phyloP scores from a whole-genome alignment of 2,113 vertebrate genomes.

The Podocnemis expansa region DNA sequence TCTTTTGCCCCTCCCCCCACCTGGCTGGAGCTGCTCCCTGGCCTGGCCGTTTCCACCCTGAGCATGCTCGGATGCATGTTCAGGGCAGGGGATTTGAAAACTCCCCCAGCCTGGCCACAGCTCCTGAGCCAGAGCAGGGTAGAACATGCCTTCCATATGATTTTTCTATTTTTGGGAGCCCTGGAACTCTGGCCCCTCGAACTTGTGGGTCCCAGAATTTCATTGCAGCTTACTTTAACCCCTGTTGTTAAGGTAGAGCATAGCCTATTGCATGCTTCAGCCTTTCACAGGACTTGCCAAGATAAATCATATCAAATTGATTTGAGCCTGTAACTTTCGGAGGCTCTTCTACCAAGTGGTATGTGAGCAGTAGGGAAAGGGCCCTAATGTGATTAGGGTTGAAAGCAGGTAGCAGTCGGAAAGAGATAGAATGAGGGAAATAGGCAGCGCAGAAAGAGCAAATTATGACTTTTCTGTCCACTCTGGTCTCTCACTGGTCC shows the following conservation, averaged over 20 bases:
- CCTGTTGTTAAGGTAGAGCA: not conserved
- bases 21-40: too few species aligned
- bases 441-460: not conserved
- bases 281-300: constrained; percentile 5
- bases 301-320: constrained; percentile 11
- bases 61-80: too few species aligned
- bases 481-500: not conserved
- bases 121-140: too few species aligned
- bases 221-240: too few species aligned
- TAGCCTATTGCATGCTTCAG: not conserved
- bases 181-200: too few species aligned
- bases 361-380: constrained; percentile 24
- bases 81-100: too few species aligned
- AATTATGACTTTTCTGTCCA: not conserved
- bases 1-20: too few species aligned
- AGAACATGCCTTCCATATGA: too few species aligned
- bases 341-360: constrained; percentile 30
- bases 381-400: not conserved
- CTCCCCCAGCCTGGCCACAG: too few species aligned
- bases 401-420: constrained; percentile 9
- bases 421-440: not conserved
- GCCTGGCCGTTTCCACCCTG: too few species aligned
- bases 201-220: too few species aligned
- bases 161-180: too few species aligned
- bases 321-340: not conserved